phyloP scores from a whole-genome alignment of 2,113 vertebrate species.

The Enhydra lutris region DNA sequence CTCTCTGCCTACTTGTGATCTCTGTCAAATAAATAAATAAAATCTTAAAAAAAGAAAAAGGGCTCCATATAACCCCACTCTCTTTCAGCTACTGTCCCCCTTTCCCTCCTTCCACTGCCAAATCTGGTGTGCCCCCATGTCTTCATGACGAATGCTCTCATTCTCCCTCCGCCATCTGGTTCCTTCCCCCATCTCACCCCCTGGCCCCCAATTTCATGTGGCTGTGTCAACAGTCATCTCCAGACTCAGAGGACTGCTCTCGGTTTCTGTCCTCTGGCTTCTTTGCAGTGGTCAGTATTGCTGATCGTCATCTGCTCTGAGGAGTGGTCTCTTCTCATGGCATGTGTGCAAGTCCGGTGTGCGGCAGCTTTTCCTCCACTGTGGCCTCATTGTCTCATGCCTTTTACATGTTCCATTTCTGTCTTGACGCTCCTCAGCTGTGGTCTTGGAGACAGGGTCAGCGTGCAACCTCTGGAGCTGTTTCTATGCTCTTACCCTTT shows the following conservation, averaged over 20 bases:
- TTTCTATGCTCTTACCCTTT: neutral
- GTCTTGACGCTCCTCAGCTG: neutral
- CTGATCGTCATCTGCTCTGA: neutral
- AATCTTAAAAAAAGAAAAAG: neutral
- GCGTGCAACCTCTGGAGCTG: neutral
- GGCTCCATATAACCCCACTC: neutral
- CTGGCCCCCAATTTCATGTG: neutral
- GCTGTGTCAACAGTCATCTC: constrained; percentile 19
- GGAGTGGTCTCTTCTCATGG: neutral
- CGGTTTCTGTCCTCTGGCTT: neutral
- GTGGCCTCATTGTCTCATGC: neutral
- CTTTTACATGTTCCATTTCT: neutral
- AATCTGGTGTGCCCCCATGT: neutral
- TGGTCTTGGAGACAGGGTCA: neutral
- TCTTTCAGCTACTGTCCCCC: constrained; percentile 43
- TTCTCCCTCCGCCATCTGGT: constrained; percentile 55
- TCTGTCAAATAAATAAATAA: too few relatives aligned
- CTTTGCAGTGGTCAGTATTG: neutral
- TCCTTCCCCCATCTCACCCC: neutral
- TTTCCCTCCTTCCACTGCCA: constrained; percentile 12
- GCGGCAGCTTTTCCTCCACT: neutral
- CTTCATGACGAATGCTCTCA: constrained; percentile 37
- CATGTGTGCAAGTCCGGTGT: neutral
- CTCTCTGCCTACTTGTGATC: too few relatives aligned
- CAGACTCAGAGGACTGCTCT: neutral